Base-by-base conservation (phyloP, 2,888 invertebrate species). In the Epinotia brunnichana region DNA sequence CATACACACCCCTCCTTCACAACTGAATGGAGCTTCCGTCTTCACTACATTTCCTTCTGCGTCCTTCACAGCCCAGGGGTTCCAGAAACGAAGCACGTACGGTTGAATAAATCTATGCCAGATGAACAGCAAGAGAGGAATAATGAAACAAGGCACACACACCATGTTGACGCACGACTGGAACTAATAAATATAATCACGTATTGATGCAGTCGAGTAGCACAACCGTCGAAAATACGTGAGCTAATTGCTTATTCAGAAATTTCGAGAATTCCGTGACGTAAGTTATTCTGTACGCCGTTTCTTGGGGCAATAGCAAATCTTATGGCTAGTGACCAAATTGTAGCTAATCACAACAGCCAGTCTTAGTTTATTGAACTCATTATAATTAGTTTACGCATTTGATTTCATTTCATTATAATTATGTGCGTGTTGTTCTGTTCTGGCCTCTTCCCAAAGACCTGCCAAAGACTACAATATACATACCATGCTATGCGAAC, bases 51-150 rank as follows among this genome's bases (percentile, higher is more conserved):
- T 95, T 24, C 95, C 95, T 66, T 95, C 90, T 21, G 92, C 94
- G 77, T 95, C 94, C 82, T 95, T 95, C 71, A 95, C 95, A 70
- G 94, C 94, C 95, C 96, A 97, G 0, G 96, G 96, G 85, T 97
- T 97, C 97, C 97, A 97, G 83, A 96, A 96, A 76, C 95, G 95
- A 66, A 97, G 85, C 63, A 98, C 88, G 76, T 97, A 94, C 0
- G 98, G 98, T 85, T 97, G 97, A 74, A 98, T 94, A 81, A 97
- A 96, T 83, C 95, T 96, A 85, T 97, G 97, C 95, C 97, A 98
- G 75, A 98, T 94, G 81, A 96, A 96, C 15, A 98, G 92, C 59
- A 98, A 90, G 74, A 97, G 89, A 2, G 98, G 98, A 84, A 98
- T 95, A 75, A 97, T 95, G 80, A 98, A 96, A 86, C 98, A 98